Conservation (phyloP, 2,797 vertebrate species). For the Eospalax fontanierii region DNA sequence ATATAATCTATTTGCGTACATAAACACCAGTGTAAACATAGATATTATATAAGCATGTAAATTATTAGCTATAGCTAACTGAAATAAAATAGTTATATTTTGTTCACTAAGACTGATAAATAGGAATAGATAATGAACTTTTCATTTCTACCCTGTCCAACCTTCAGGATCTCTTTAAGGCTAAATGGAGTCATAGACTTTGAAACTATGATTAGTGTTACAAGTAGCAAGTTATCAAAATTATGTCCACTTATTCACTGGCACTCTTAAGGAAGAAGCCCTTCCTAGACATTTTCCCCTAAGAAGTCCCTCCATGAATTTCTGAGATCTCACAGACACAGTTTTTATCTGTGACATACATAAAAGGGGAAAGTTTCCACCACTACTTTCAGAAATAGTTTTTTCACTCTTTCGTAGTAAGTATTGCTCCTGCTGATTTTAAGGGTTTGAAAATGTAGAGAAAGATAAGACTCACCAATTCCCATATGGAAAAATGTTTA, state of each 20-base stretch:
- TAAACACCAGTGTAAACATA: neutral
- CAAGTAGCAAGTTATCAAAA: slow-evolving; percentile 32
- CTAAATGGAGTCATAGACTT: neutral
- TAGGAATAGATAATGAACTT: neutral
- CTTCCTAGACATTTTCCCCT: neutral
- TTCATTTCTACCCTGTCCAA: neutral
- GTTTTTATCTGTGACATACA: neutral
- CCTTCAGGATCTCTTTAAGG: neutral
- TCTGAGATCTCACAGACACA: neutral
- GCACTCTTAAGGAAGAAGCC: neutral
- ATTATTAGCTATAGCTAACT: slow-evolving; percentile 3
- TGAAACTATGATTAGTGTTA: slow-evolving; percentile 12
- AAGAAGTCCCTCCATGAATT: neutral
- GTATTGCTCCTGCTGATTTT: neutral
- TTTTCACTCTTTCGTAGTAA: neutral
- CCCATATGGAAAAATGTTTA: neutral
- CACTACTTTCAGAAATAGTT: neutral
- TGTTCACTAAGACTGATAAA: neutral
- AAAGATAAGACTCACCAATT: neutral
- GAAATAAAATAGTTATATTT: slow-evolving; percentile 48
- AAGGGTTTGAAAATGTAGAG: slow-evolving; percentile 33
- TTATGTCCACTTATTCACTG: neutral
- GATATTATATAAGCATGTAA: neutral
- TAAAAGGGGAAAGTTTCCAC: neutral
- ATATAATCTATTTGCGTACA: neutral